phyloP scores from a whole-genome alignment of 2,113 vertebrate species.

The Myiozetetes cayanensis region DNA sequence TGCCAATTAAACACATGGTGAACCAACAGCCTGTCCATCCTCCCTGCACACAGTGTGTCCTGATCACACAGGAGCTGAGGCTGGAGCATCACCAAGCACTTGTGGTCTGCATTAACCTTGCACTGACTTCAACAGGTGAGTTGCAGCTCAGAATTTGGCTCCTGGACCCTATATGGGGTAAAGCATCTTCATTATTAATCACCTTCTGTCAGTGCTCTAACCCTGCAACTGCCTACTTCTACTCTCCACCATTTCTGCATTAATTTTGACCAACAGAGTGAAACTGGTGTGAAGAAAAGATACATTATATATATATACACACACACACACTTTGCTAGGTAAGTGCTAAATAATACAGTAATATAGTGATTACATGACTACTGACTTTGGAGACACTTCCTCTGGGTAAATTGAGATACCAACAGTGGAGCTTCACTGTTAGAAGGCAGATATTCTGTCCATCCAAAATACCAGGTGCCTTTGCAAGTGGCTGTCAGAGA shows the following conservation, averaged over 20 bases:
- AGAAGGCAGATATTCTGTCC: not conserved
- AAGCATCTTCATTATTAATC: not conserved
- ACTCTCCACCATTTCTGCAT: not conserved
- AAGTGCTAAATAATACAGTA: not conserved
- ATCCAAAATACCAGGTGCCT: not conserved
- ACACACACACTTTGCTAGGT: not conserved
- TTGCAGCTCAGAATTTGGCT: not conserved
- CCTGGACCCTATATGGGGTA: not conserved
- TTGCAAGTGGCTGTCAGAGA: not conserved
- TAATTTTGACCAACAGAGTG: not conserved
- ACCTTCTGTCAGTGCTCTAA: not conserved
- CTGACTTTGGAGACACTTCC: not conserved
- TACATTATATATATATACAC: not conserved
- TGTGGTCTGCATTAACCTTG: not conserved
- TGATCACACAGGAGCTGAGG: not conserved
- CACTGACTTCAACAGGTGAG: not conserved
- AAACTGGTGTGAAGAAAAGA: not conserved
- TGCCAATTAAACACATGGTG: not conserved
- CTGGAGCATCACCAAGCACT: not conserved
- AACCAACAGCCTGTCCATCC: not conserved
- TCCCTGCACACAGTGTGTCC: not conserved
- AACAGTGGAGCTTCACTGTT: not conserved
- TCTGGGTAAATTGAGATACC: not conserved
- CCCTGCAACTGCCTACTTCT: not conserved
- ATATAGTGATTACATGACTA: rapidly evolving